Percentiles rank a stretch among this genome's conserved stretches.
Conservation (phyloP, 37 sponge, comb jelly and placozoan species). For the Ianthella basta region DNA sequence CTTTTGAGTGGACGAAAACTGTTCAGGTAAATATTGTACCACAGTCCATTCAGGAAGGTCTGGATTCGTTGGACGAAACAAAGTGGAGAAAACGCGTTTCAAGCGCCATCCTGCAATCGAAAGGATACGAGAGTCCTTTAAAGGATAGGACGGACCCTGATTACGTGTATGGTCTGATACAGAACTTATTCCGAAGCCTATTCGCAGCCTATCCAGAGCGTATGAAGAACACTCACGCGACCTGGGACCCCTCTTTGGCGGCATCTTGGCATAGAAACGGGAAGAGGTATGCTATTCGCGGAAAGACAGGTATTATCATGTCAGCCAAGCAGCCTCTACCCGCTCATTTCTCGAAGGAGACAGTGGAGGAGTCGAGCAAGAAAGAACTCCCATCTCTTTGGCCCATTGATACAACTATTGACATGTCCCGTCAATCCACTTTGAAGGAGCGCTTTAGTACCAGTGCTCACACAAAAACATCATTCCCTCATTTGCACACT, state of each 20-base stretch:
- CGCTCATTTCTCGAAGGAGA: slow-evolving; percentile 1
- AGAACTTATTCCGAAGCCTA: slow-evolving; percentile 45
- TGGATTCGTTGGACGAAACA: slow-evolving; percentile 17
- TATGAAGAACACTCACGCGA: slow-evolving; percentile 19
- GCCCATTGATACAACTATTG: slow-evolving; percentile 16
- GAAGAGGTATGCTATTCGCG: slow-evolving; percentile 41
- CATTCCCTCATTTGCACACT: slow-evolving; percentile 67
- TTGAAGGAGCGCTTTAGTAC: slow-evolving; percentile 10
- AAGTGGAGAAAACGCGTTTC: slow-evolving; percentile 8
- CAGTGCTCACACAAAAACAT: background rate
- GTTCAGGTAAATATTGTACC: slow-evolving; percentile 28
- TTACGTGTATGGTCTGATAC: slow-evolving; percentile 46
- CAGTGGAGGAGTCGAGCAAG: slow-evolving; percentile 7
- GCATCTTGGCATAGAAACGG: slow-evolving; percentile 42
- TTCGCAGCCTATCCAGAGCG: slow-evolving; percentile 26
- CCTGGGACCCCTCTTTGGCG: slow-evolving; percentile 29
- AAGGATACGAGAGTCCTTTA: slow-evolving; percentile 42
- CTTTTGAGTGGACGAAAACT: slow-evolving; percentile 61
- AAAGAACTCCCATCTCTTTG: background rate
- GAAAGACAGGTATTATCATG: slow-evolving; percentile 37
- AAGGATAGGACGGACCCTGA: slow-evolving; percentile 24
- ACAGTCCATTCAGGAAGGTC: background rate
- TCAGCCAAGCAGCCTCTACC: slow-evolving; percentile 41
- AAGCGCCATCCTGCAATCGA: slow-evolving; percentile 27
- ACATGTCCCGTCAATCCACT: slow-evolving; percentile 22